Evolutionary conservation across 2,113 vertebrate species (phyloP).

Genomic region (Lonchura striata): DNA sequence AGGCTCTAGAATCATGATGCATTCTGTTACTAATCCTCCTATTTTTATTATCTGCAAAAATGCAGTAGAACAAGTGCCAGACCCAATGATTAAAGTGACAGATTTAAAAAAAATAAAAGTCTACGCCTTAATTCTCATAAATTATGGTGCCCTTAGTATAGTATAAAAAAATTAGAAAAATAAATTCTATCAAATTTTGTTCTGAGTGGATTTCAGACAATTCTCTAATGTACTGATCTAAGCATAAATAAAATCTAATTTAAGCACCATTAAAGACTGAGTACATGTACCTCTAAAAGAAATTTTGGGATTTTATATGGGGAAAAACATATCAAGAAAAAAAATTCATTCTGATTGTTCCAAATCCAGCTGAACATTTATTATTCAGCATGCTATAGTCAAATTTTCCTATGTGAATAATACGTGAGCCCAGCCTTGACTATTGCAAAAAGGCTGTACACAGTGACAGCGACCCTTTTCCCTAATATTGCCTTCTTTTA

Average conservation of each 20-base stretch:
- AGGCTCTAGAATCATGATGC: not conserved
- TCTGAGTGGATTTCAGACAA: not conserved
- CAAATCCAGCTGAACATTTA: not conserved
- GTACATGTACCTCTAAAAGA: not conserved
- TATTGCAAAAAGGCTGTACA: not conserved
- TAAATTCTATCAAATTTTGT: not conserved
- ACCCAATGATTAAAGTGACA: not conserved
- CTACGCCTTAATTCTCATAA: not conserved
- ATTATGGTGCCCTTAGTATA: not conserved
- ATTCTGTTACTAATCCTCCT: not conserved
- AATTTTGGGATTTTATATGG: not conserved
- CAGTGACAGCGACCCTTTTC: fast-evolving
- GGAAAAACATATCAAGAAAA: not conserved
- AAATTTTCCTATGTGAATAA: not conserved
- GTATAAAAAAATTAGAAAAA: not conserved
- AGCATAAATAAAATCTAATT: not conserved
- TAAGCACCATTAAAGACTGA: not conserved
- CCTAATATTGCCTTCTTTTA: not conserved
- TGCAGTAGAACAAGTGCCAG: not conserved
- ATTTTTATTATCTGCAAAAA: not conserved
- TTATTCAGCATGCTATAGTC: not conserved
- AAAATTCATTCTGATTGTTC: not conserved
- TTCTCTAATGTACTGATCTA: not conserved
- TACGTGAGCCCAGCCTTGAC: not conserved
- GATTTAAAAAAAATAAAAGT: not conserved